Percentiles rank a stretch among this genome's conserved stretches.
phyloP scores from a whole-genome alignment of 2,113 vertebrate species.

The Urocynchramus pylzowi region DNA sequence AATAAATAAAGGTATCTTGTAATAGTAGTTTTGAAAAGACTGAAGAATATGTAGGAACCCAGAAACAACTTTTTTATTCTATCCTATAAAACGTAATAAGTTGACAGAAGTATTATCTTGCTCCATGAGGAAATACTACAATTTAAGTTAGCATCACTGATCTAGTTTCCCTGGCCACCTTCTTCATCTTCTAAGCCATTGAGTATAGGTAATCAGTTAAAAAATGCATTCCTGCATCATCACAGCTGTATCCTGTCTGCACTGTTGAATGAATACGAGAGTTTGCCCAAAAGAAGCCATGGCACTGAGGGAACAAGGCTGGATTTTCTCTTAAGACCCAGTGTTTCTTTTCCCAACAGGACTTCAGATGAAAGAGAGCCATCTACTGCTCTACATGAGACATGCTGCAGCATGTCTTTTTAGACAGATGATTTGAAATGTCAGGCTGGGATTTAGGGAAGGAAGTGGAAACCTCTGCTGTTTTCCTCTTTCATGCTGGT shows the following conservation, averaged over 20 bases:
- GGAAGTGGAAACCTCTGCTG: background rate
- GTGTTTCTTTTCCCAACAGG: background rate
- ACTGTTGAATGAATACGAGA: background rate
- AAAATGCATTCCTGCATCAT: background rate
- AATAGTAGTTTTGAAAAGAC: background rate
- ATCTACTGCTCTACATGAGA: background rate
- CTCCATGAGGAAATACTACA: background rate
- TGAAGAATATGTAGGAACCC: background rate
- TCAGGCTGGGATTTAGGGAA: background rate
- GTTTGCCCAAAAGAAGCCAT: background rate
- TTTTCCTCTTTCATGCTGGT: background rate
- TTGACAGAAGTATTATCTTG: background rate
- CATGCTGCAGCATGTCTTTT: background rate
- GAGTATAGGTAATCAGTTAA: background rate
- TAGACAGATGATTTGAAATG: background rate
- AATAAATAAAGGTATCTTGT: background rate
- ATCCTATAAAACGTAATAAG: background rate
- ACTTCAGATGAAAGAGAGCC: slow-evolving; percentile 22
- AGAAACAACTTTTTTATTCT: background rate
- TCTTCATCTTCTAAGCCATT: background rate
- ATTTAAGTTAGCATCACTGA: background rate
- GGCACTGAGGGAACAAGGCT: background rate
- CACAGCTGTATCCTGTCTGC: background rate
- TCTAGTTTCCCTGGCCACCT: background rate
- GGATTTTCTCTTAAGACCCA: background rate